Conservation (phyloP, 2,113 vertebrate species). For the Halcyon senegalensis region DNA sequence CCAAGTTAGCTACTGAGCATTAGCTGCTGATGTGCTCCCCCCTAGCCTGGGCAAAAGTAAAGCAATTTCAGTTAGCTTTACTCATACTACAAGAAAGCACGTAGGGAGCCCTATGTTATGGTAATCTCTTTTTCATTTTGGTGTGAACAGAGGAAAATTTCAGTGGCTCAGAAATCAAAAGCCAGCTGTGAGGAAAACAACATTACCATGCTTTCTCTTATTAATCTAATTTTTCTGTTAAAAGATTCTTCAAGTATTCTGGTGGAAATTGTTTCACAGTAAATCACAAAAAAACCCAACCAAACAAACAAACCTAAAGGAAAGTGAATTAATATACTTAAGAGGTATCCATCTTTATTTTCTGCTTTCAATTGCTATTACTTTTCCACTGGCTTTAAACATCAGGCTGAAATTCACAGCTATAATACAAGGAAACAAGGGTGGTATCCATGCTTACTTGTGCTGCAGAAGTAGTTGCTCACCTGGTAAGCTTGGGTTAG, state of each 20-base stretch:
- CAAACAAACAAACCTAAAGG: not conserved
- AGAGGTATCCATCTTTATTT: not conserved
- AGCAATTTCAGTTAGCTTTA: not conserved
- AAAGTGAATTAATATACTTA: not conserved
- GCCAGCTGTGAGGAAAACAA: not conserved
- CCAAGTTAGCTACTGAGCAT: not conserved
- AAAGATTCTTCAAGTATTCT: not conserved
- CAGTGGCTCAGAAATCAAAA: not conserved
- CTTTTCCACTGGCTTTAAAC: not conserved
- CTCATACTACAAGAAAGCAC: not conserved
- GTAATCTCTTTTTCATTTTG: not conserved
- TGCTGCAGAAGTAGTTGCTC: not conserved
- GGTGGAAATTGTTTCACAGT: not conserved
- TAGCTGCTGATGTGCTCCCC: not conserved
- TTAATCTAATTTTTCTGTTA: not conserved
- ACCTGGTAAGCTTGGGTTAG: fast-evolving
- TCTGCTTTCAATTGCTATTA: not conserved
- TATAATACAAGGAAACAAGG: not conserved
- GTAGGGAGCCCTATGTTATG: not conserved
- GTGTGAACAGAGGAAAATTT: not conserved
- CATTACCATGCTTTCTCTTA: not conserved
- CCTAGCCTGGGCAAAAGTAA: not conserved
- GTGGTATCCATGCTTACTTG: not conserved
- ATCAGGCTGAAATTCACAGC: not conserved
- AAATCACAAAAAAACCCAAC: not conserved